phyloP scores from a whole-genome alignment of 2,113 vertebrate species.

The Lepus americanus region DNA sequence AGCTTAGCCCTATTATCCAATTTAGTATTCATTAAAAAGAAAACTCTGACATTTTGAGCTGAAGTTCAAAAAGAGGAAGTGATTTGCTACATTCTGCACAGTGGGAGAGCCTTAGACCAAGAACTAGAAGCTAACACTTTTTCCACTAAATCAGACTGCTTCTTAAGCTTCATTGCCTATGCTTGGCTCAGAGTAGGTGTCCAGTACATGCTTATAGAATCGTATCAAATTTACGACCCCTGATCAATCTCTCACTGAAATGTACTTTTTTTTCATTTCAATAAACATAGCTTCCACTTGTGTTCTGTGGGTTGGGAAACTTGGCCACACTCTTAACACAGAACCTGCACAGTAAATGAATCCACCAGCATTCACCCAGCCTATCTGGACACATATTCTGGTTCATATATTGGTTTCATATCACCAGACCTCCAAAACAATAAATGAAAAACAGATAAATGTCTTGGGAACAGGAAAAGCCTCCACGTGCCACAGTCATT shows the following conservation, averaged over 20 bases:
- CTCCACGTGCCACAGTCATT: conserved; percentile 71
- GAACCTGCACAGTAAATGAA: conserved; percentile 42
- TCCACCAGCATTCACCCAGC: neutral
- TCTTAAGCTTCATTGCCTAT: conserved; percentile 21
- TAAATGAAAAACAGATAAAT: conserved; percentile 76
- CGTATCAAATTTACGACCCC: conserved; percentile 17
- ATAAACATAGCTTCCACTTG: conserved; percentile 51
- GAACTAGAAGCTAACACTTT: neutral
- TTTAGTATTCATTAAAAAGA: neutral
- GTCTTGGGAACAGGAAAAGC: conserved; percentile 71
- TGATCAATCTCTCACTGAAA: conserved; percentile 19
- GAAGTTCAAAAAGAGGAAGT: neutral
- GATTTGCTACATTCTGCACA: neutral
- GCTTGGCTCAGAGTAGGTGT: conserved; percentile 18
- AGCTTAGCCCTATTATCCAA: neutral
- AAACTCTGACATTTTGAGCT: neutral
- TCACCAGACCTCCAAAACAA: conserved; percentile 64
- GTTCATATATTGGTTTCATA: conserved; percentile 37
- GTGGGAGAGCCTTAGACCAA: neutral
- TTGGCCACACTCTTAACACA: neutral
- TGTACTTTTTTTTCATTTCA: conserved; percentile 26
- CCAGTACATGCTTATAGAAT: neutral
- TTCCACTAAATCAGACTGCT: conserved; percentile 2
- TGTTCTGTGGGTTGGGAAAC: conserved; percentile 19
- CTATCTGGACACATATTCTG: conserved; percentile 27